These are phyloP conservation scores for Brachystomella parvula DNA, from an alignment of 1,140 invertebrate species.

Conservation along the genomic window DNA sequence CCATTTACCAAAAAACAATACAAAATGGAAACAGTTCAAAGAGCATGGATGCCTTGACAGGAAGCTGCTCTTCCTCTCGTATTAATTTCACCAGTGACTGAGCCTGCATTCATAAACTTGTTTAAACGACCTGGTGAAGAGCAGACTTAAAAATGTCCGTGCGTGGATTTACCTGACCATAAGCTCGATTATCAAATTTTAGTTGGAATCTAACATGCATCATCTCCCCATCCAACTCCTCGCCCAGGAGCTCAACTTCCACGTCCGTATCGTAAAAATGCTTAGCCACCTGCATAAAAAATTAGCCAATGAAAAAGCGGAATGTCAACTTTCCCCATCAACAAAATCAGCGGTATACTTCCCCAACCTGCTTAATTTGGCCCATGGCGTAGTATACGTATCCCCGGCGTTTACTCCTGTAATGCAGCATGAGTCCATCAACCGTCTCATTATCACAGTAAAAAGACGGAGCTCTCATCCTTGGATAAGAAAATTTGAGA, in stretches of 20 bases:
- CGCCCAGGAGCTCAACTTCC: constrained; percentile 76
- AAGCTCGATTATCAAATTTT: constrained; percentile 76
- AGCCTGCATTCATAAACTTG: constrained; percentile 46
- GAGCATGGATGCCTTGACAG: constrained; percentile 75
- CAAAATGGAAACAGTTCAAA: constrained; percentile 98
- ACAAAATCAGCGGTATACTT: neutral
- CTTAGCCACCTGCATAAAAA: constrained; percentile 60
- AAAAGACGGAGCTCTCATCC: constrained; percentile 69
- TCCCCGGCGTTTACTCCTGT: constrained; percentile 80
- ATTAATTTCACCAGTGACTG: constrained; percentile 62
- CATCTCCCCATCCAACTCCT: constrained; percentile 79
- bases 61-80: constrained; percentile 73
- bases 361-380: constrained; percentile 71
- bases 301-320: neutral
- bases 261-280: constrained; percentile 86
- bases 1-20: constrained; percentile 78
- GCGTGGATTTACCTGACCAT: constrained; percentile 13
- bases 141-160: neutral
- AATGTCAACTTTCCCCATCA: neutral
- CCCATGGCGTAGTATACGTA: constrained; percentile 96
- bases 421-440: constrained; percentile 78
- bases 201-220: constrained; percentile 87
- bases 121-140: neutral
- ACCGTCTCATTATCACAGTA: constrained; percentile 83
- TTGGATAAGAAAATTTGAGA: constrained; percentile 89